Evolutionary conservation across 2,113 vertebrate genomes (phyloP).

Genomic region (Grammomys dolichurus): DNA sequence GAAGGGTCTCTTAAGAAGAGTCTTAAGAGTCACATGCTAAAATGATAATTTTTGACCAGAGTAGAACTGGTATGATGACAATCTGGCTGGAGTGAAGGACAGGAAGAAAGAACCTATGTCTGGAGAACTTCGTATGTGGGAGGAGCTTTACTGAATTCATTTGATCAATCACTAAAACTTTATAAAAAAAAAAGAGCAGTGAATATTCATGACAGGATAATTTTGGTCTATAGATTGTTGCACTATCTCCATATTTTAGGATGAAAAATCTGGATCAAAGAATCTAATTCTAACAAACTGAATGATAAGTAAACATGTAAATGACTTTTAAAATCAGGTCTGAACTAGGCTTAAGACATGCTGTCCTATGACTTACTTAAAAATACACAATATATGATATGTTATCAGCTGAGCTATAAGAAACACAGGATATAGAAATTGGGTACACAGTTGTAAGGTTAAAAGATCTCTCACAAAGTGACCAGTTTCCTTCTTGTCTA

Average conservation of each 20-base stretch:
- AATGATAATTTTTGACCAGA: neutral
- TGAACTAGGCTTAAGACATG: neutral
- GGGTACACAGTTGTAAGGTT: neutral
- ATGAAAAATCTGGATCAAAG: neutral
- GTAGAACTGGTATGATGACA: neutral
- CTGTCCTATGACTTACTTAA: neutral
- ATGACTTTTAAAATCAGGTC: neutral
- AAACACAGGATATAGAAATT: too few relatives aligned
- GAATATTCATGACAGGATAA: neutral
- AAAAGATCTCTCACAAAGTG: neutral
- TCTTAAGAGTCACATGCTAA: neutral
- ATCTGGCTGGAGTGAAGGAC: neutral
- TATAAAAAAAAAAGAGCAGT: neutral
- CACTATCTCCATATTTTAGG: neutral
- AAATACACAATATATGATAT: neutral
- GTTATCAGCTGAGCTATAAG: too few relatives aligned
- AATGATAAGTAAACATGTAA: neutral
- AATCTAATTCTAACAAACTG: neutral
- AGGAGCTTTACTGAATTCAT: neutral
- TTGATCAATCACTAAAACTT: neutral
- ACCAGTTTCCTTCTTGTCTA: neutral
- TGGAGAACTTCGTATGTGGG: neutral
- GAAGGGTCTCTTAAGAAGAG: neutral
- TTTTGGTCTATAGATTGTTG: neutral
- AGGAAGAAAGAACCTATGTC: neutral